Evolutionary conservation across 1,140 invertebrate species (phyloP).

Genomic region (Bombus consobrinus): DNA sequence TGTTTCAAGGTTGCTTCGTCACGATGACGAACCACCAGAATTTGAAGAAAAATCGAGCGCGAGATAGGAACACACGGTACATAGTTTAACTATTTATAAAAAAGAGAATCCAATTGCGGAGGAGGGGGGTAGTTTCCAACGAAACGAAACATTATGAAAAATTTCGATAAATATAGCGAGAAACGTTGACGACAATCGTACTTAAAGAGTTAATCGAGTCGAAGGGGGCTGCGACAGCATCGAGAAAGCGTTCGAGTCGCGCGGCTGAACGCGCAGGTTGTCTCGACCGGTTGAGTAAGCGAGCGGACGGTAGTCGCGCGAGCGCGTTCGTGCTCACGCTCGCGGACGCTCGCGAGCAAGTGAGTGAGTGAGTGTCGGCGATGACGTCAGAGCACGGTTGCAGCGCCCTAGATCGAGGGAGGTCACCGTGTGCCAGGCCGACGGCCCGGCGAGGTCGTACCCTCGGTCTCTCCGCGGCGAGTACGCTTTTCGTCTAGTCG

Average conservation of each 20-base stretch:
- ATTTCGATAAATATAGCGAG: accelerated
- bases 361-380: constrained; percentile 43
- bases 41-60: too few species aligned
- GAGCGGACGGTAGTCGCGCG: constrained; percentile 40
- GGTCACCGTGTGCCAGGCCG: constrained; percentile 82
- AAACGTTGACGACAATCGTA: too few species aligned
- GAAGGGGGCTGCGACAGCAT: constrained; percentile 21
- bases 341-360: not conserved
- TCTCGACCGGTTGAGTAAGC: constrained; percentile 68
- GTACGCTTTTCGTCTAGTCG: constrained; percentile 76
- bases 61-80: too few species aligned
- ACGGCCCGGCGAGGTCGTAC: constrained; percentile 83
- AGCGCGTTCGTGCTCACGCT: not conserved
- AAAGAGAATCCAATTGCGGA: not conserved
- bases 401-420: constrained; percentile 83
- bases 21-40: too few species aligned
- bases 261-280: constrained; percentile 74
- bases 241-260: constrained; percentile 50
- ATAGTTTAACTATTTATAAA: too few species aligned
- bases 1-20: too few species aligned
- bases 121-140: too few species aligned
- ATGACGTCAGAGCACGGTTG: constrained; percentile 83
- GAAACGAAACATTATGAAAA: too few species aligned
- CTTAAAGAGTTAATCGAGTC: not conserved
- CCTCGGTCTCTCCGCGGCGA: constrained; percentile 71